These are phyloP conservation scores for Archips xylosteana DNA, from an alignment of 2,888 invertebrate species.

Conservation along the genomic window DNA sequence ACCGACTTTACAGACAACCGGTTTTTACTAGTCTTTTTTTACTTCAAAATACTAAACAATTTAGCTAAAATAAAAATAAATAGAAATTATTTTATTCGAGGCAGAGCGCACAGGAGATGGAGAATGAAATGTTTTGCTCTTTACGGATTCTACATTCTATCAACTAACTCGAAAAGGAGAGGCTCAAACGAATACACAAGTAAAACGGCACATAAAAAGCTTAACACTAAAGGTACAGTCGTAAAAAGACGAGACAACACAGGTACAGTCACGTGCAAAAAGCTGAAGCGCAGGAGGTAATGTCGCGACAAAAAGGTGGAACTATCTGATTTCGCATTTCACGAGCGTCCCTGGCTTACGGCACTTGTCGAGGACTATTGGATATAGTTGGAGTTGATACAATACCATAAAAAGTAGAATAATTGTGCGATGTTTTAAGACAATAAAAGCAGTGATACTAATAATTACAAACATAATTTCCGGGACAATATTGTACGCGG, in stretches of 20 bases:
- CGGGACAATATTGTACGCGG: no score
- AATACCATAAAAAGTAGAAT: background rate
- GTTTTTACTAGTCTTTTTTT: no score
- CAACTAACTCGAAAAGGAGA: background rate
- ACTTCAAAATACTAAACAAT: no score
- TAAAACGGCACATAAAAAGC: background rate
- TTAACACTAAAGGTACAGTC: slow-evolving; percentile 43
- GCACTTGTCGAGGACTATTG: slow-evolving; percentile 22
- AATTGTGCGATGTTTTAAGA: background rate
- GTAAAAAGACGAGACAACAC: slow-evolving; percentile 47
- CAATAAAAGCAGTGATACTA: background rate
- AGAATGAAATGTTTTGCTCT: no score
- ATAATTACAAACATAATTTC: no score
- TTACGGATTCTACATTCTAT: background rate
- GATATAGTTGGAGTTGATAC: slow-evolving; percentile 24
- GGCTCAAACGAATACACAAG: background rate
- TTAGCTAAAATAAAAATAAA: no score
- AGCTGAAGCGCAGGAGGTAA: slow-evolving; percentile 52
- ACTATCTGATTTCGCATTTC: slow-evolving; percentile 73
- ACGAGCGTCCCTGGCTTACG: slow-evolving; percentile 56
- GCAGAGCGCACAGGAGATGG: no score
- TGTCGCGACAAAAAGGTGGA: slow-evolving; percentile 59
- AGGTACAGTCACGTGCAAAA: slow-evolving; percentile 48
- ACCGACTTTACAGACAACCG: no score
- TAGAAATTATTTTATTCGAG: no score